Conservation (phyloP, 2,797 vertebrate species). For the Chelmon rostratus region DNA sequence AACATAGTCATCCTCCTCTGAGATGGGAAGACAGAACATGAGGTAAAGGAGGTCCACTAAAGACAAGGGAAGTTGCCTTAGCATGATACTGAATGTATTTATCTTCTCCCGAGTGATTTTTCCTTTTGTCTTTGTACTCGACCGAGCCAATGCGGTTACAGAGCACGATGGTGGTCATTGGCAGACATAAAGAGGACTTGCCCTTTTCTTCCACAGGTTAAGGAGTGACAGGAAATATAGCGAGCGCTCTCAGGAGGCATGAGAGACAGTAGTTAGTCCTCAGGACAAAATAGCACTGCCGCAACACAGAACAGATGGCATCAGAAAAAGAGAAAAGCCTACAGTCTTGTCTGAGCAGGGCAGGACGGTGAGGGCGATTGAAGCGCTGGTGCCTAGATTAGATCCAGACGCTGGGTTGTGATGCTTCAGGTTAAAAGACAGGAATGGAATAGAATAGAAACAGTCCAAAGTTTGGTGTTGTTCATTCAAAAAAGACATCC, state of each 20-base stretch:
- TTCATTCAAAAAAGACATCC: conserved; percentile 29
- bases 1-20: conserved; percentile 51
- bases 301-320: conserved; percentile 17
- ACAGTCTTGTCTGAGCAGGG: conserved; percentile 37
- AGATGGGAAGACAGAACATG: conserved; percentile 30
- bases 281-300: conserved; percentile 68
- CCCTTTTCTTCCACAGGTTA: conserved; percentile 78
- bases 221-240: conserved; percentile 80
- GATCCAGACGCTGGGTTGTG: conserved; percentile 41
- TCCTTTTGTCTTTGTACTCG: conserved; percentile 39
- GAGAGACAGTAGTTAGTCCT: conserved; percentile 66
- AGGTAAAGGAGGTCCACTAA: conserved; percentile 43
- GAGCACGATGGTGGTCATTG: conserved; percentile 15
- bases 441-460: conserved; percentile 41
- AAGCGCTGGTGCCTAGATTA: conserved; percentile 41
- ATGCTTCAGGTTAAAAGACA: conserved; percentile 46
- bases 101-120: conserved; percentile 21
- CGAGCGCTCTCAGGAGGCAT: conserved; percentile 63
- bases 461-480: conserved; percentile 37
- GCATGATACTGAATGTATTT: conserved; percentile 77
- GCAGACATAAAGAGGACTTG: conserved; percentile 51
- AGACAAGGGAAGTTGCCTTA: conserved; percentile 67
- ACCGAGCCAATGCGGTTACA: conserved; percentile 14
- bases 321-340: conserved; percentile 8
- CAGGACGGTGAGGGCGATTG: conserved; percentile 18